These are phyloP conservation scores for Uria aalge DNA, from an alignment of 2,113 vertebrate species.

Conservation along the genomic window DNA sequence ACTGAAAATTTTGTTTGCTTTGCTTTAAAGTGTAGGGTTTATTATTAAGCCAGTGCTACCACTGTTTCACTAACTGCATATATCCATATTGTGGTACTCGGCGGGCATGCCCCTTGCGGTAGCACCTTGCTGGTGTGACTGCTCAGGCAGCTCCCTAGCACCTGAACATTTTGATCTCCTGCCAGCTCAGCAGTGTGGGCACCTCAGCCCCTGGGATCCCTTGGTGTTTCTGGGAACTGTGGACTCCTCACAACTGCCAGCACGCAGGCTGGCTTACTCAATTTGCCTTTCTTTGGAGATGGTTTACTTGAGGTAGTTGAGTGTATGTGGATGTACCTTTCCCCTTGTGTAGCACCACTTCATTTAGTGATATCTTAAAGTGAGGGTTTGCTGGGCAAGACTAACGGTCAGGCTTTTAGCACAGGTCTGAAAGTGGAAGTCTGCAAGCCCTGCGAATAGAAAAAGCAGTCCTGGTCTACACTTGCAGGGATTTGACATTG, in stretches of 20 bases:
- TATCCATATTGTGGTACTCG: fast-evolving
- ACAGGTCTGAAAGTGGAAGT: background rate
- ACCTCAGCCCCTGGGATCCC: background rate
- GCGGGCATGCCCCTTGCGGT: fast-evolving
- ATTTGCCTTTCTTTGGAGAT: background rate
- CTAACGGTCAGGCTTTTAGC: background rate
- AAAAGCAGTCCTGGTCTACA: fast-evolving
- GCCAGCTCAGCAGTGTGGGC: background rate
- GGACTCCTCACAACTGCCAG: fast-evolving
- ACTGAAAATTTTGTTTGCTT: background rate
- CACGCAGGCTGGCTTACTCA: fast-evolving
- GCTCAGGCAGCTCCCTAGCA: background rate
- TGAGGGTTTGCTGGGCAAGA: background rate
- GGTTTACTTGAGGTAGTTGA: background rate
- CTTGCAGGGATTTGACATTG: background rate
- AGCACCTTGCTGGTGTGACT: background rate
- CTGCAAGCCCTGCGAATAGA: background rate
- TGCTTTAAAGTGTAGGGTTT: background rate
- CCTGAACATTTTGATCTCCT: background rate
- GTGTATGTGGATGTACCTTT: background rate
- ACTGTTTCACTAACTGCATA: fast-evolving
- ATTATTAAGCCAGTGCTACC: background rate
- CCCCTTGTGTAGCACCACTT: background rate
- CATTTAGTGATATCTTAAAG: fast-evolving
- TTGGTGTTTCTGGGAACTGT: background rate